Evolutionary conservation across 64 coral and sea anemone genomes (phyloP).

Genomic region (Montipora cactus): DNA sequence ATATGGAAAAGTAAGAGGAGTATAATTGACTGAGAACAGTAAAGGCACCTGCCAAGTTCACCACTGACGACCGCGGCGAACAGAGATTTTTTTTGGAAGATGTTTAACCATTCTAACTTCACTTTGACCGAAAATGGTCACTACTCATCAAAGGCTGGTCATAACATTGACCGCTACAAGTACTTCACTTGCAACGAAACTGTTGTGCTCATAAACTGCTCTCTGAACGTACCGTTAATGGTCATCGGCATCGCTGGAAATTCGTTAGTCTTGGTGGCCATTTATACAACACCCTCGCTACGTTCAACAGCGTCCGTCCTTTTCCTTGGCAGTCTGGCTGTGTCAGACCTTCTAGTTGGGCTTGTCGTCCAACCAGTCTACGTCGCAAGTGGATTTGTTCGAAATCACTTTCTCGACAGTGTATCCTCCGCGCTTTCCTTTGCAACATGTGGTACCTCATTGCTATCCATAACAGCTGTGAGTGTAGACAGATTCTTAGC

Average conservation of each 20-base stretch:
- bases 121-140: not conserved
- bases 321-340: conserved; percentile 1
- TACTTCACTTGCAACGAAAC: not conserved
- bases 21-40: not conserved
- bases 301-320: not conserved
- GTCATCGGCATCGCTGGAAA: not conserved
- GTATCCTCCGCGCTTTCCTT: not conserved
- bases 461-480: not conserved
- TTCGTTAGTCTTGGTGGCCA: not conserved
- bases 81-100: not conserved
- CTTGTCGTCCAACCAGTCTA: conserved; percentile 7
- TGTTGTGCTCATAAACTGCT: not conserved
- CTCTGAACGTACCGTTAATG: not conserved
- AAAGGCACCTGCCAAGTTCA: too few relatives aligned
- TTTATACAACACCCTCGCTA: not conserved
- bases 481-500: conserved; percentile 22
- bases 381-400: not conserved
- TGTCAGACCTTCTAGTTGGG: conserved; percentile 28
- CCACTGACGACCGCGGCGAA: too few relatives aligned
- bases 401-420: not conserved
- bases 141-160: not conserved
- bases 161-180: not conserved
- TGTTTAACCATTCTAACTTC: not conserved
- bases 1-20: not conserved
- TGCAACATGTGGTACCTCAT: conserved; percentile 16